Percentiles rank a stretch among this genome's conserved stretches.
Conservation (phyloP, 1,140 invertebrate genomes). For the Tetraneura akinire region DNA sequence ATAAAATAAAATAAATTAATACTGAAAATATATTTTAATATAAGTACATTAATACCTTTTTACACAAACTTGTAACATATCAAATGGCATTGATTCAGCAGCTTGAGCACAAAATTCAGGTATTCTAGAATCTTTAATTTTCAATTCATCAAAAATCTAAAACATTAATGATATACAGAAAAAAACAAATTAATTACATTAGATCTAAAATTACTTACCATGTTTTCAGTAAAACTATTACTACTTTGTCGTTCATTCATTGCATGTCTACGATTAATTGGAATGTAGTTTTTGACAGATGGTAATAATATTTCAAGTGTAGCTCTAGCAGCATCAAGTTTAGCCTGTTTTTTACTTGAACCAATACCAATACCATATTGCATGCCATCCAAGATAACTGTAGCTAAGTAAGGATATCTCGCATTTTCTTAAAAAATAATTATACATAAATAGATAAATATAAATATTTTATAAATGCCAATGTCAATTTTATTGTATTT, state of each 20-base stretch:
- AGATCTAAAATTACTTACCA: slow-evolving; percentile 48
- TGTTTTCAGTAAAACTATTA: slow-evolving; percentile 33
- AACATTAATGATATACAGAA: background rate
- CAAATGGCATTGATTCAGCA: slow-evolving; percentile 91
- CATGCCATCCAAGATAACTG: slow-evolving; percentile 87
- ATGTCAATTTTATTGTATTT: background rate
- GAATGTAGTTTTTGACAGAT: slow-evolving; percentile 73
- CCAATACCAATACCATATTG: slow-evolving; percentile 91
- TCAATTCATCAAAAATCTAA: slow-evolving; percentile 92
- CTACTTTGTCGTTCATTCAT: slow-evolving; percentile 43
- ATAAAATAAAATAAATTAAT: background rate
- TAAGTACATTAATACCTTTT: slow-evolving; percentile 64
- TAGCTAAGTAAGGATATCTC: slow-evolving; percentile 88
- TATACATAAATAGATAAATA: background rate
- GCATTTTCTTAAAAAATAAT: slow-evolving; percentile 74
- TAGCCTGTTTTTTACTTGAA: slow-evolving; percentile 92
- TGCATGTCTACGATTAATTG: slow-evolving; percentile 21
- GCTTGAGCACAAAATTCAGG: slow-evolving; percentile 91
- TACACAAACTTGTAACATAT: slow-evolving; percentile 87
- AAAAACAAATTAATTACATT: background rate
- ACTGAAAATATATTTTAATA: background rate
- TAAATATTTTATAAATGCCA: background rate
- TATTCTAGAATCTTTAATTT: slow-evolving; percentile 89
- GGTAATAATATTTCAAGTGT: slow-evolving; percentile 92
- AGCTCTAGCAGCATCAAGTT: slow-evolving; percentile 85